Conservation (phyloP, 2,113 vertebrate species). For the Pseudorectes ferrugineus region DNA sequence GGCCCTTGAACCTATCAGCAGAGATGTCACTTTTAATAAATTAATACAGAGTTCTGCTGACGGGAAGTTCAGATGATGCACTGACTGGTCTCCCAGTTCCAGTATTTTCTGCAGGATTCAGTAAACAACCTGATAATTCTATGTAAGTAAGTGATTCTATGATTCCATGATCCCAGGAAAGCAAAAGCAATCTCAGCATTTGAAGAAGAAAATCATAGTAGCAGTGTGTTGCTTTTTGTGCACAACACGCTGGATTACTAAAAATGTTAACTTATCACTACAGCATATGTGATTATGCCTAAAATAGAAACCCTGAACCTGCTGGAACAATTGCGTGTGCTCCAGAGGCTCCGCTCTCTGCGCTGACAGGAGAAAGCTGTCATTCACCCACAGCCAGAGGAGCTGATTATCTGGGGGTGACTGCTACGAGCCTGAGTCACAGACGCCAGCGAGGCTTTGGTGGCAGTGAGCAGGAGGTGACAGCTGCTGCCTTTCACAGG, state of each 20-base stretch:
- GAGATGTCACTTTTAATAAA: not conserved
- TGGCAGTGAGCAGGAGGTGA: not conserved
- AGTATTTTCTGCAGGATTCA: not conserved
- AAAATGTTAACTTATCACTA: not conserved
- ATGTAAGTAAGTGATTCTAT: not conserved
- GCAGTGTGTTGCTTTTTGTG: not conserved
- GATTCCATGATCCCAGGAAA: not conserved
- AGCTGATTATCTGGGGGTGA: not conserved
- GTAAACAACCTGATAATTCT: not conserved
- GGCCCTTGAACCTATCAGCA: not conserved
- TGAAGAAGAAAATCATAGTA: not conserved
- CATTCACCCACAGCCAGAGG: not conserved
- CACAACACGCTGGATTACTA: not conserved
- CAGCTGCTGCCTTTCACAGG: not conserved
- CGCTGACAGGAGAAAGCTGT: not conserved
- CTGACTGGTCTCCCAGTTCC: not conserved
- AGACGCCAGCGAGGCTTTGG: not conserved
- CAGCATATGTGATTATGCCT: not conserved
- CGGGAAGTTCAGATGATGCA: not conserved
- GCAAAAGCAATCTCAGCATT: not conserved
- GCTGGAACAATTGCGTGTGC: not conserved
- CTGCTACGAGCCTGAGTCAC: not conserved
- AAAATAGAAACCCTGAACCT: not conserved
- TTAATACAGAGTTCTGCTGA: not conserved
- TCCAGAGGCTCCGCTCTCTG: not conserved